Percentiles rank a stretch among this genome's conserved stretches.
Evolutionary conservation across 2,113 vertebrate genomes (phyloP).

Genomic region (Xenopus laevis): DNA sequence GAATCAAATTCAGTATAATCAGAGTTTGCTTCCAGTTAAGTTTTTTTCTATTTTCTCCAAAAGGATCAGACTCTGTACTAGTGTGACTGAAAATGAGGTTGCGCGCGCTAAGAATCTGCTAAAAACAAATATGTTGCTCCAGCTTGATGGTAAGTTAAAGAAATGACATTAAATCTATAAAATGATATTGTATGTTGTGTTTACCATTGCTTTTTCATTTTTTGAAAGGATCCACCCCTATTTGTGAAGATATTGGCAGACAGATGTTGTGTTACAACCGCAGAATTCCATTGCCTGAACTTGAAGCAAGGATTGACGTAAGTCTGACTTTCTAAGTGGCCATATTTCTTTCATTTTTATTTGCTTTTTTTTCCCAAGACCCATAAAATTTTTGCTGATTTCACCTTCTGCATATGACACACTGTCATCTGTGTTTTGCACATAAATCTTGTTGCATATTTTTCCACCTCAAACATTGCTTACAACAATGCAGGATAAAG

Average conservation of each 20-base stretch:
- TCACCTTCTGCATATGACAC: no score
- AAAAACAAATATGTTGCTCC: constrained; percentile 96
- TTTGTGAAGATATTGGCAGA: constrained; percentile 95
- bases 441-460: no score
- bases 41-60: constrained; percentile 41
- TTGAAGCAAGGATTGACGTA: constrained; percentile 93
- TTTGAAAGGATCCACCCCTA: constrained; percentile 86
- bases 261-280: constrained; percentile 96
- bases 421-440: no score
- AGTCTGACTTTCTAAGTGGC: constrained; percentile 46
- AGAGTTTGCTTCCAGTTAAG: not conserved
- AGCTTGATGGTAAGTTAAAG: constrained; percentile 83
- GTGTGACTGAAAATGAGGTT: constrained; percentile 83
- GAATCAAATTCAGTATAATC: no score
- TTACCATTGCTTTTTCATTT: not conserved
- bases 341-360: no score
- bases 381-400: no score
- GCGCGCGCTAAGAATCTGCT: constrained; percentile 89
- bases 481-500: no score
- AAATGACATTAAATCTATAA: not conserved
- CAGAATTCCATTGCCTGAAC: constrained; percentile 91
- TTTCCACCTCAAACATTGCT: no score
- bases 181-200: no score
- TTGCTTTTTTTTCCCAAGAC: no score
- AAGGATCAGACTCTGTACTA: constrained; percentile 90